phyloP scores from a whole-genome alignment of 1,140 invertebrate species.

The Drosophila tropicalis region DNA sequence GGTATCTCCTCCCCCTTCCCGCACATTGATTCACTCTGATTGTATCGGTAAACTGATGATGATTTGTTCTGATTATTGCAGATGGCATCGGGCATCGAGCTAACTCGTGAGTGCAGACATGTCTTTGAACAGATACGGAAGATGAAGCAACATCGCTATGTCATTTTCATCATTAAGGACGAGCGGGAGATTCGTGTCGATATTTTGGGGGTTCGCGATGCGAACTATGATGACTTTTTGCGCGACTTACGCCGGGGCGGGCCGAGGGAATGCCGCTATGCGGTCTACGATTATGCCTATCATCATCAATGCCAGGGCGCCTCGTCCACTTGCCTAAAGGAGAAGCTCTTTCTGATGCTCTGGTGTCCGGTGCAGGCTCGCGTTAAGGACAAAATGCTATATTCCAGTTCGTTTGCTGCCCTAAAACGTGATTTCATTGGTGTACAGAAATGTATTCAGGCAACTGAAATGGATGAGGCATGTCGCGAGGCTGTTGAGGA shows the following conservation, averaged over 20 bases:
- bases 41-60: no score
- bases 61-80: neutral
- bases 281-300: conserved; percentile 51
- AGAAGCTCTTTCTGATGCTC: conserved; percentile 60
- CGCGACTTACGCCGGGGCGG: conserved; percentile 31
- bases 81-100: conserved; percentile 54
- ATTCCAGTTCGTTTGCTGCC: conserved; percentile 50
- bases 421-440: conserved; percentile 48
- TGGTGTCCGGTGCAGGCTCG: conserved; percentile 52
- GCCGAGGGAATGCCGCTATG: conserved; percentile 49
- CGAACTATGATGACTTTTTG: conserved; percentile 50
- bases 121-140: conserved; percentile 53
- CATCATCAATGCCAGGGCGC: conserved; percentile 45
- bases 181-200: conserved; percentile 43
- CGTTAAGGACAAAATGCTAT: conserved; percentile 66
- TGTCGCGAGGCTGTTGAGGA: conserved; percentile 37
- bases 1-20: no score
- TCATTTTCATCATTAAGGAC: conserved; percentile 43
- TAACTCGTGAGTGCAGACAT: conserved; percentile 33
- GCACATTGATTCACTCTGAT: no score
- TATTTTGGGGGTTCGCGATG: conserved; percentile 26
- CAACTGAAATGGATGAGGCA: conserved; percentile 53
- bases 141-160: conserved; percentile 53
- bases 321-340: conserved; percentile 33
- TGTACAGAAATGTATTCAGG: conserved; percentile 56